phyloP scores from a whole-genome alignment of 2,113 vertebrate genomes.

The Illadopsis cleaveri region DNA sequence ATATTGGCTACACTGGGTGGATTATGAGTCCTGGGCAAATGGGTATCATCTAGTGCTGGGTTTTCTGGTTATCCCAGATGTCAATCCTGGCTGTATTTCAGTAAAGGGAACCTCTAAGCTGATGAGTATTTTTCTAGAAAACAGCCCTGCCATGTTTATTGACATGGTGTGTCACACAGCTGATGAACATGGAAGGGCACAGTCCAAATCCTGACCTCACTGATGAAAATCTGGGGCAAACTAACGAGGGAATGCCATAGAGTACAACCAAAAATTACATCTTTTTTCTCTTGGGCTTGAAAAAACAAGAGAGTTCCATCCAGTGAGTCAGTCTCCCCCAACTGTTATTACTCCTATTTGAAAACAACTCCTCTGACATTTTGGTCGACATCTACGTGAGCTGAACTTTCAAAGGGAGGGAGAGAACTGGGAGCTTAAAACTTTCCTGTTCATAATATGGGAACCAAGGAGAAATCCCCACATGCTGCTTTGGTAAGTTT shows the following conservation, averaged over 20 bases:
- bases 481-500: not conserved
- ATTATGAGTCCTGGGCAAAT: not conserved
- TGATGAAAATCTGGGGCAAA: conserved; percentile 19
- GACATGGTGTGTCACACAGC: not conserved
- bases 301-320: conserved; percentile 11
- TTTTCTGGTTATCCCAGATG: not conserved
- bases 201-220: conserved; percentile 33
- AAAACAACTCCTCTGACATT: conserved; percentile 45
- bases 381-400: not conserved
- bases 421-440: not conserved
- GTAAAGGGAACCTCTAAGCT: not conserved
- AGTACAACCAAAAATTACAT: conserved; percentile 10
- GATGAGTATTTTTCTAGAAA: not conserved
- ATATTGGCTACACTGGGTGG: not conserved
- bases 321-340: conserved; percentile 45
- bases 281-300: not conserved
- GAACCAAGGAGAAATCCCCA: not conserved
- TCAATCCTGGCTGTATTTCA: not conserved
- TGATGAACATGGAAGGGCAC: not conserved
- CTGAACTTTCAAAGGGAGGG: not conserved
- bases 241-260: not conserved
- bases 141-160: not conserved
- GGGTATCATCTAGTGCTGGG: not conserved
- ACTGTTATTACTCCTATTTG: conserved; percentile 1
- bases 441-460: not conserved